Evolutionary conservation across 2,888 invertebrate species (phyloP).

Genomic region (Cantharis nigra): DNA sequence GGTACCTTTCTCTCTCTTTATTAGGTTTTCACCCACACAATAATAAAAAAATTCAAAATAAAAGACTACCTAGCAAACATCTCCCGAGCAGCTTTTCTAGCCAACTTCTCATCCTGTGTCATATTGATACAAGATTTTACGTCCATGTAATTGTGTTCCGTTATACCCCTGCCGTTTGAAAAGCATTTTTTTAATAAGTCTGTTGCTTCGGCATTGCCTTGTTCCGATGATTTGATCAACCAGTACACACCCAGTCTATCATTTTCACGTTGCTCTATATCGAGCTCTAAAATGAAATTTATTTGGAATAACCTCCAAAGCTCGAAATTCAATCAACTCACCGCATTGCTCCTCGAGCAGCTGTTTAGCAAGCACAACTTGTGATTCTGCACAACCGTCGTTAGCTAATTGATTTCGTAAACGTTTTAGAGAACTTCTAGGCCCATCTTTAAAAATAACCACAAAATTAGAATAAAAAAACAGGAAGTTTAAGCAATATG

Average conservation of each 20-base stretch:
- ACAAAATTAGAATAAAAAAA: neutral
- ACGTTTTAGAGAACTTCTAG: constrained; percentile 66
- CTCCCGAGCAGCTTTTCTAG: constrained; percentile 83
- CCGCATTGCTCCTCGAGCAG: constrained; percentile 79
- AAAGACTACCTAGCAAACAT: constrained; percentile 76
- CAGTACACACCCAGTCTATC: constrained; percentile 85
- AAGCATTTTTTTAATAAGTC: constrained; percentile 76
- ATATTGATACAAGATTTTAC: constrained; percentile 81
- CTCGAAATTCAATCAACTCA: constrained; percentile 48
- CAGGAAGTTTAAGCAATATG: neutral
- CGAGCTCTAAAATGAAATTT: constrained; percentile 60
- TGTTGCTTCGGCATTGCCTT: constrained; percentile 88
- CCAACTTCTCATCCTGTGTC: constrained; percentile 84
- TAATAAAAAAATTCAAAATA: neutral
- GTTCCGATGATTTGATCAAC: constrained; percentile 91
- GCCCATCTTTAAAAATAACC: constrained; percentile 62
- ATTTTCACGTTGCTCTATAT: constrained; percentile 74
- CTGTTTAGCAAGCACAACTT: constrained; percentile 84
- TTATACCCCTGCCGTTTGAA: constrained; percentile 73
- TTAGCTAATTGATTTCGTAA: constrained; percentile 77
- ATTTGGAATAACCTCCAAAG: neutral
- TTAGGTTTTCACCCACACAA: neutral
- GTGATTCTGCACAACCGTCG: constrained; percentile 88
- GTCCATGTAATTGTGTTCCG: constrained; percentile 73
- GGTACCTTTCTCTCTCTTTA: neutral